A percentile compares a stretch with the other conserved stretches of the same genome.
Evolutionary conservation across 2,888 invertebrate species (phyloP).

Genomic region (Drosophila hamatofila): DNA sequence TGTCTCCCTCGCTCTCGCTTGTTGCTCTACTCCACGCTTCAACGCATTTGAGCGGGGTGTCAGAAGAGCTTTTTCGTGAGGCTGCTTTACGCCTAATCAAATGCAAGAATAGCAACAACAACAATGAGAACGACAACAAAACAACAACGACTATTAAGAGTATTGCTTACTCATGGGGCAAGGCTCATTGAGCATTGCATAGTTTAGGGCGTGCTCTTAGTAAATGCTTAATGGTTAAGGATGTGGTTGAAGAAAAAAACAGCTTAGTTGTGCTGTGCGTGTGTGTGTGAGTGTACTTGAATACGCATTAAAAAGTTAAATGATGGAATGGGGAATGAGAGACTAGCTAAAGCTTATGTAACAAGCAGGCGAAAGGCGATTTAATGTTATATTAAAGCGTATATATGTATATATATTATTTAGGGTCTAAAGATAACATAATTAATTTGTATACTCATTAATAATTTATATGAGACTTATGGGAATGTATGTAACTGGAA

Average conservation of each 20-base stretch:
- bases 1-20: conserved; percentile 6
- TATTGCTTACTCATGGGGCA: conserved; percentile 26
- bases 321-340: background rate
- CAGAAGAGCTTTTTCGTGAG: conserved; percentile 25
- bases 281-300: background rate
- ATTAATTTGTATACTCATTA: background rate
- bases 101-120: background rate
- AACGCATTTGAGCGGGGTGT: conserved; percentile 32
- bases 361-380: background rate
- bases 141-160: background rate
- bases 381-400: background rate
- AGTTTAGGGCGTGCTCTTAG: conserved; percentile 53
- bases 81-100: conserved; percentile 40
- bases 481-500: background rate
- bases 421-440: background rate
- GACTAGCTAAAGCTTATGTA: background rate
- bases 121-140: background rate
- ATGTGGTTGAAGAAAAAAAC: background rate
- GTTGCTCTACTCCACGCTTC: background rate
- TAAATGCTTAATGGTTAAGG: background rate
- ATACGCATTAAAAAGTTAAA: background rate
- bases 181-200: conserved; percentile 55
- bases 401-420: no score
- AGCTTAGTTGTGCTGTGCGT: background rate
- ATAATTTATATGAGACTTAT: background rate